Evolutionary conservation across 2,797 vertebrate species (phyloP), one percentile per base, ranked within the genome.

Genomic region (Danio choprae): DNA sequence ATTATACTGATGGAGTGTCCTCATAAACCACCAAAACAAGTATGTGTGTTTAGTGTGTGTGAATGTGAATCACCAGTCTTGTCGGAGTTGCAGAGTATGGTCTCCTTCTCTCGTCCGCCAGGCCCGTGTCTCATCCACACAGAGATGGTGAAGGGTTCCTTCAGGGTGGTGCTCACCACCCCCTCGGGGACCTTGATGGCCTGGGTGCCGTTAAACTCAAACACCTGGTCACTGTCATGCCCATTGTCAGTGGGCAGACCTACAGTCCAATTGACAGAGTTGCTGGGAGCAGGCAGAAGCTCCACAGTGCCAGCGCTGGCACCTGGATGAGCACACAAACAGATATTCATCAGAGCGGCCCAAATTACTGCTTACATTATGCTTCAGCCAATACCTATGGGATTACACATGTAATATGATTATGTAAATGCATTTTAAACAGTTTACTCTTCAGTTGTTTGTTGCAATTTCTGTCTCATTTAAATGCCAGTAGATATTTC

Each of bases 121-220:
- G 97, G 95, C 70, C 97, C 97, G 0, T 99, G 98, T 74, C 97
- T 93, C 96, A 99, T 98, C 98, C 98, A 99, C 16, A 99, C 95
- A 0, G 98, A 98, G 77, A 99, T 90, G 59, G 95, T 95, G 84
- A 99, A 98, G 13, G 97, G 97, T 78, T 98, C 96, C 84, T 94
- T 96, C 7, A 97, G 92, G 86, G 86, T 94, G 89, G 95, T 88
- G 16, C 90, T 95, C 77, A 98, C 94, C 44, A 97, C 43, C 0
- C 96, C 95, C 0, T 97, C 95, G 0, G 98, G 98, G 51, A 99
- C 89, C 88, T 92, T 96, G 80, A 98, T 95, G 0, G 97, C 96
- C 86, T 99, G 98, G 0, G 98, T 99, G 90, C 98, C 98, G 0
- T 99, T 99, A 73, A 99, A 99, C 89, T 99, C 97, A 75, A 99